Conservation (phyloP, 2,113 vertebrate species). For the Nibea coibor region DNA sequence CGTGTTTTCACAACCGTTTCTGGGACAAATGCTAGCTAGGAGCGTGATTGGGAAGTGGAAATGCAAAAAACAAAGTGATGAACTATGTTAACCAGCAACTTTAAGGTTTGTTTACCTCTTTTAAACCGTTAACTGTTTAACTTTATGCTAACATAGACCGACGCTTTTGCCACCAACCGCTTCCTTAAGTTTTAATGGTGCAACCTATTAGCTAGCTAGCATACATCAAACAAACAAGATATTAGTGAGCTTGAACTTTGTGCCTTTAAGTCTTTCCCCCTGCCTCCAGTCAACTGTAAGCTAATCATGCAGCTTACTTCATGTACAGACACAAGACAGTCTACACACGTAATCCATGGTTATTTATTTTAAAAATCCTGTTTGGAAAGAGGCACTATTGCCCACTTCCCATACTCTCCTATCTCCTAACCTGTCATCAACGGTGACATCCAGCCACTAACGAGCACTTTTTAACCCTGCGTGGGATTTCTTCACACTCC, state of each 20-base stretch:
- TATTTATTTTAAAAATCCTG: constrained; percentile 22
- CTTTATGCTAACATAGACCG: too few species aligned
- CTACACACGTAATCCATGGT: neutral
- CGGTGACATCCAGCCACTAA: constrained; percentile 35
- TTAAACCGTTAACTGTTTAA: too few species aligned
- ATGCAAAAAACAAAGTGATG: too few species aligned
- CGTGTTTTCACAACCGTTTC: too few species aligned
- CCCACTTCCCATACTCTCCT: neutral
- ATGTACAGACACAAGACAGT: neutral
- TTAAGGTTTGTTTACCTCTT: too few species aligned
- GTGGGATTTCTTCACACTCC: constrained; percentile 27
- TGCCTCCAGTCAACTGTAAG: neutral
- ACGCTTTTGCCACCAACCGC: too few species aligned
- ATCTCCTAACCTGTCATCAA: constrained; percentile 32
- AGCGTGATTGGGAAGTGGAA: neutral
- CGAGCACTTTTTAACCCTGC: constrained; percentile 41
- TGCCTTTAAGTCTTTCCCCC: neutral
- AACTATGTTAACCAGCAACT: too few species aligned
- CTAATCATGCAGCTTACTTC: neutral
- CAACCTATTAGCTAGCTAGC: neutral
- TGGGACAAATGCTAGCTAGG: neutral
- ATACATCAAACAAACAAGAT: too few species aligned
- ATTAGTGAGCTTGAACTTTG: too few species aligned
- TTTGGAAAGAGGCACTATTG: constrained; percentile 14
- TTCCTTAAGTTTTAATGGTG: neutral